Conservation (phyloP, 2,888 invertebrate genomes). For the Aspidapion aeneum region DNA sequence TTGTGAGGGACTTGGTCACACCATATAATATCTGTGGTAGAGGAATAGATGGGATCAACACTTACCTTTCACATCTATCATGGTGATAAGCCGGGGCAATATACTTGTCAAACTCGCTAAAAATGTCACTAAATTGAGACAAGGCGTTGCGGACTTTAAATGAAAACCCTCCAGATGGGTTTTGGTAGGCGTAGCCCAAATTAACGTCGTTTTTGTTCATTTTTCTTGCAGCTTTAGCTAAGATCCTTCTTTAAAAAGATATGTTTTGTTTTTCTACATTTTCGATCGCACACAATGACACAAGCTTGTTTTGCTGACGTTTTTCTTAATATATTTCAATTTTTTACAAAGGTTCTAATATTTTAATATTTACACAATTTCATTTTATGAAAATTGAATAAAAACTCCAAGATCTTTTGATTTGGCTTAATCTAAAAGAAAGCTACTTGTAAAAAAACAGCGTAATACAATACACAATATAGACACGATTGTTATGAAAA, state of each 20-base stretch:
- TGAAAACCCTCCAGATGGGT: slow-evolving; percentile 75
- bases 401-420: too few species aligned
- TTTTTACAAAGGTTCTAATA: too few species aligned
- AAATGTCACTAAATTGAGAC: slow-evolving; percentile 88
- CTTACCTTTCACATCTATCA: slow-evolving; percentile 91
- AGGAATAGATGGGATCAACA: too few species aligned
- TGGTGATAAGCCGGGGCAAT: slow-evolving; percentile 96
- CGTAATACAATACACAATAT: too few species aligned
- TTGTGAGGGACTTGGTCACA: too few species aligned
- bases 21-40: too few species aligned
- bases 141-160: slow-evolving; percentile 74
- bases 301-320: too few species aligned
- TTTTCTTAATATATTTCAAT: too few species aligned
- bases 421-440: too few species aligned
- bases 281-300: background rate
- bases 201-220: slow-evolving; percentile 21
- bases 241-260: background rate
- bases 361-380: too few species aligned
- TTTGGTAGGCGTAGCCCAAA: slow-evolving; percentile 80
- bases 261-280: background rate
- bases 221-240: background rate
- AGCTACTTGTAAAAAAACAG: too few species aligned
- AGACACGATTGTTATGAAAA: slow-evolving; percentile 1
- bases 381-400: too few species aligned
- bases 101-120: slow-evolving; percentile 94